Conservation (phyloP, 2,888 invertebrate species). For the Ellobium chinense region DNA sequence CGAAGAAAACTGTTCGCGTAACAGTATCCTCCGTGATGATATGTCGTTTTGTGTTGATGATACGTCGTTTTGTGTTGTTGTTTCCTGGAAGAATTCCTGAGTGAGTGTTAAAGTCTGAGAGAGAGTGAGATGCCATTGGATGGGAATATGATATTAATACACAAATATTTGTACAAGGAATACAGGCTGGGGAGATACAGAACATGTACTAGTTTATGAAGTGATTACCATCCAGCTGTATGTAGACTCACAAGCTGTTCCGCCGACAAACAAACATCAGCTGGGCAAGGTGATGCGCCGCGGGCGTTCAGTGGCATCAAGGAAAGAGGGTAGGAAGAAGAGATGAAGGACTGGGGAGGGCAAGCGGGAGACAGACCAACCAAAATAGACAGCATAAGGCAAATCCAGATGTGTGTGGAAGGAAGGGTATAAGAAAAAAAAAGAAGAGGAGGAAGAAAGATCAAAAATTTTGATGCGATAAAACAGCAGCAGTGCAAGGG, state of each 20-base stretch:
- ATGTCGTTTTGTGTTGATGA: too few species aligned
- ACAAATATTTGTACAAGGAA: neutral
- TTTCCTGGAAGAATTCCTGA: too few species aligned
- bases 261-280: neutral
- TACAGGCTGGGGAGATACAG: neutral
- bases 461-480: neutral
- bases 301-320: neutral
- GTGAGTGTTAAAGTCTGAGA: too few species aligned
- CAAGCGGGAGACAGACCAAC: too few species aligned
- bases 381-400: too few species aligned
- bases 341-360: neutral
- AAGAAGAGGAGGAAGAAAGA: neutral
- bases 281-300: neutral
- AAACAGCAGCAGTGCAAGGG: neutral
- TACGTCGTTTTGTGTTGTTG: too few species aligned
- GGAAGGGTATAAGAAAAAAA: neutral
- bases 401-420: too few species aligned
- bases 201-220: neutral
- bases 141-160: too few species aligned
- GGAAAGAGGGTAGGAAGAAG: too few species aligned
- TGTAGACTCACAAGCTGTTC: neutral
- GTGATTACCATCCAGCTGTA: neutral
- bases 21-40: too few species aligned
- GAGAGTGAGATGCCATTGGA: too few species aligned
- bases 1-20: too few species aligned